Base-by-base conservation (phyloP, 1,140 invertebrate genomes). In the Melanaphis sacchari region DNA sequence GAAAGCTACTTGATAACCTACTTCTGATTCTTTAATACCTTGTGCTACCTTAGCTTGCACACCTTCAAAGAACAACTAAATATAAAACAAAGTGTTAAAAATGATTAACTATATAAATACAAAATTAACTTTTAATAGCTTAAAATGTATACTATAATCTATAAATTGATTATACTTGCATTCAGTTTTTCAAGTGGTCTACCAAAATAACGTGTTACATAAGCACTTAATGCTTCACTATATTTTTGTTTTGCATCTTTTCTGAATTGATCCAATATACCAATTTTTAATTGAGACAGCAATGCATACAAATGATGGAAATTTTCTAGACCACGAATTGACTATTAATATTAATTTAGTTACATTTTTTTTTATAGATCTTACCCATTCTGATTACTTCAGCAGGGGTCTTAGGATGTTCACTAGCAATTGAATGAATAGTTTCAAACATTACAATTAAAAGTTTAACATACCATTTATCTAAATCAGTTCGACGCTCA, bases 1-100 rank as follows among this genome's bases (percentile, higher is more conserved):
- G 95, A 98, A 99, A 31, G 98, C 98, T 95, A 99, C 97, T 96
- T 99, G 99, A 96, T 99, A 99, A 94, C 98, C 98, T 93, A 99
- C 98, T 96, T 99, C 99, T 76, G 99, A 98, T 95, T 98, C 98
- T 95, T 99, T 99, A 43, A 99, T 98, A 94, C 99, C 99, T 95
- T 97, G 97, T 87, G 97, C 97, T 93, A 99, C 97, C 95, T 98
- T 98, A 46, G 96, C 97, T 96, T 99, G 97, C 90, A 99, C 98
- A 88, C 98, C 98, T 95, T 99, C 99, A 95, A 99, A 99, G 96
- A 99, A 99, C 94, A 97, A 96, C 97, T 98, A 95, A 94, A 96
- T 96, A 93, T 24, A n/a, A 93, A 81, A 46, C 0, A 36, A n/a
- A 46, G 36, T 38, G 9, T 81, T 76, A 49, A 49, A 46, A 91